Percentiles rank a stretch among this genome's conserved stretches.
phyloP scores from a whole-genome alignment of 2,888 invertebrate species.

The Noctua fimbriata region DNA sequence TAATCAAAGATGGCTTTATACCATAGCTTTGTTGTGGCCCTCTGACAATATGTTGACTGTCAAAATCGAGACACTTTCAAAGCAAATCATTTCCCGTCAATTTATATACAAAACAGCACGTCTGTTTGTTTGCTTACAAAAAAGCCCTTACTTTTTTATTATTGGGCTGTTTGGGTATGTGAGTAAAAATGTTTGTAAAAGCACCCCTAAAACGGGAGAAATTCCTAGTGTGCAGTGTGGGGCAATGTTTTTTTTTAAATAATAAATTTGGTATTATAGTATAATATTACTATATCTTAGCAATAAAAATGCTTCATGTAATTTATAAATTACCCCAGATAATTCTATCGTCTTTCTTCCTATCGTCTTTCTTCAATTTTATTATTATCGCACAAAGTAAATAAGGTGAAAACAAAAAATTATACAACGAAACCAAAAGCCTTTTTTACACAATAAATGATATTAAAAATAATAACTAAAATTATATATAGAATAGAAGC shows the following conservation, averaged over 20 bases:
- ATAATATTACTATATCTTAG: neutral
- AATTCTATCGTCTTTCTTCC: slow-evolving; percentile 9
- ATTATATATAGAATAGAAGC: slow-evolving; percentile 15
- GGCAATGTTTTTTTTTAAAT: neutral
- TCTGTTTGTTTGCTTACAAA: neutral
- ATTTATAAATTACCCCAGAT: slow-evolving; percentile 2
- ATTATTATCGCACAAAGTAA: neutral
- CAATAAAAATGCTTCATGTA: neutral
- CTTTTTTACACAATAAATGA: slow-evolving; percentile 9
- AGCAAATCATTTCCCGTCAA: neutral
- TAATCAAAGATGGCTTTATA: neutral
- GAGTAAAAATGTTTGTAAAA: neutral
- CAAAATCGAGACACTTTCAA: slow-evolving; percentile 4
- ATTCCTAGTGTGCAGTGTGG: neutral
- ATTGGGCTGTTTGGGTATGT: neutral
- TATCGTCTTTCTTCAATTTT: slow-evolving; percentile 14
- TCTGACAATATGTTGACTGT: neutral
- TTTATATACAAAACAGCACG: neutral
- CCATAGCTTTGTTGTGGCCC: neutral
- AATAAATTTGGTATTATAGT: neutral
- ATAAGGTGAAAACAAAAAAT: slow-evolving; percentile 6
- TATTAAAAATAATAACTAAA: neutral
- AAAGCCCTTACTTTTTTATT: neutral
- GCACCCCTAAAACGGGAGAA: neutral
- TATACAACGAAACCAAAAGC: slow-evolving; percentile 18